Evolutionary conservation across 2,113 vertebrate species (phyloP), one percentile per base, ranked within the genome.

Genomic region (Heteronetta atricapilla): DNA sequence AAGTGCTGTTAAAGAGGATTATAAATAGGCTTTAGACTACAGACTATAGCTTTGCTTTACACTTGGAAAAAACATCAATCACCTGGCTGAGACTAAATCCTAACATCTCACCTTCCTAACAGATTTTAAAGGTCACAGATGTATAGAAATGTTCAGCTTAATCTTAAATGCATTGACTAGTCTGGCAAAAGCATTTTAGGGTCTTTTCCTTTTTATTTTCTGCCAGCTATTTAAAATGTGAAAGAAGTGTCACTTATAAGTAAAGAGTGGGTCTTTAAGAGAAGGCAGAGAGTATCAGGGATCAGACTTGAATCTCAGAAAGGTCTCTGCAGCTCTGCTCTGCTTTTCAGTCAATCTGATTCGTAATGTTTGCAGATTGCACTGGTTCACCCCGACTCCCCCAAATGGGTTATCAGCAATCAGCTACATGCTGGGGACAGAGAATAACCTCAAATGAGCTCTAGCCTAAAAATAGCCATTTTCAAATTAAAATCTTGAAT

Each of bases 381-480:
- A 26, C 46, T 74, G 33, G 73, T 69, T 96, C 97, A 95, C 93
- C 94, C 90, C 91, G 29, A 55, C 83, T 89, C 58, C 62, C 60
- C 74, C 72, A 95, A 91, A 86, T 4, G 69, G 93, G 78, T 97
- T 97, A 96, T 96, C 96, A 93, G 97, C 96, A 97, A 97, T 98
- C 98, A 98, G 89, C 95, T 97, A 63, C 93, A 90, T 75, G 80
- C 96, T 93, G 94, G 85, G 97, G 97, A 95, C 89, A 88, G 69
- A 96, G 94, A 95, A 81, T n/a, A 94, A 91, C 81, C 89, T 97
- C 90, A 97, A 92, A 95, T 86, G 94, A 96, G 94, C 93, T 91
- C 73, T 68, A 82, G 63, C 82, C 97, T 98, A 98, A 98, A 98
- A 98, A 98, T 97, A 98, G 93, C 88, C 91, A 94, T 97, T 97